Base-by-base conservation (phyloP, 1,140 invertebrate genomes). In the Lepidostoma basale region DNA sequence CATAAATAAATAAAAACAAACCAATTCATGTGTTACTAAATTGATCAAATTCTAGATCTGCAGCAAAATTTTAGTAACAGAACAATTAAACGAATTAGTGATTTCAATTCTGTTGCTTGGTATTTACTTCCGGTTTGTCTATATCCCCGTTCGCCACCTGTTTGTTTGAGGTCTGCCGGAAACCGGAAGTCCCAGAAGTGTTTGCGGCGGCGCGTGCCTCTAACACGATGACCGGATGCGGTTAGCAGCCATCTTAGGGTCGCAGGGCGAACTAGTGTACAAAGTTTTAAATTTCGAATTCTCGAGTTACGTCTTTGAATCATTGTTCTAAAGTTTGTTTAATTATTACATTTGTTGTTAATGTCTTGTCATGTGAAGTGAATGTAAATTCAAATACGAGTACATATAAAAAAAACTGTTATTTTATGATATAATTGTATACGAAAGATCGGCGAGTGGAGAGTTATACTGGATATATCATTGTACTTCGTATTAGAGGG, bases 231-330 rank as follows among this genome's bases (percentile, higher is more conserved):
- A 30, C 52, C 52, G 52, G 52, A 56, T 33, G 36, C 36, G 52
- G 26, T 56, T 20, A 33, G 52, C 52, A 33, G 28, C 52, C 52
- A 56, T 56, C 52, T 56, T 56, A 30, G 18, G 52, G 52, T 56
- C 52, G 5, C 52, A 30, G 2, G 14, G 52, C 52, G 12, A 56
- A 30, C 52, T 33, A n/a, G n/a, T n/a, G n/a, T n/a, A 16, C 44
- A 10, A 22, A 47, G 44, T 47, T 47, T 47, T 25, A 22, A 9
- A 22, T 10, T 47, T 2, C 44, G 44, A 47, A 10, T 47, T 47
- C 44, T 22, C 5, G 33, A 1, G 1, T 6, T 36, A 12, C 33
- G 14, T 12, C 10, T 9, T n/a, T 5, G 14, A 12, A 12, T 12
- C 9, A 36, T n/a, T n/a, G 33, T 36, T 6, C 33, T 36, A 9